Conservation (phyloP, 2,888 invertebrate species). For the Acheta domesticus region DNA sequence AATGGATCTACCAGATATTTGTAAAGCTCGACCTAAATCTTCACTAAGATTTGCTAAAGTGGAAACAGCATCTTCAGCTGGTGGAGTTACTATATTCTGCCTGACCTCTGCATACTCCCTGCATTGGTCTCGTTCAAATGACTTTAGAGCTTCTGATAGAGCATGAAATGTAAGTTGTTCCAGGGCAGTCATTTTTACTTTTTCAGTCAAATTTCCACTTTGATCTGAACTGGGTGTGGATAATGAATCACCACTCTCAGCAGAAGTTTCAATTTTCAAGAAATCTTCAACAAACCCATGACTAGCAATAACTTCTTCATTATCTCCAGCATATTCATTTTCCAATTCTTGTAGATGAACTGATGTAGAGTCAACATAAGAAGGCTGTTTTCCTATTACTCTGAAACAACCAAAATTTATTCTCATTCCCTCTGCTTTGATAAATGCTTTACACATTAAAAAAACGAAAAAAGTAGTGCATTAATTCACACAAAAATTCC, state of each 20-base stretch:
- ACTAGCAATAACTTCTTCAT: neutral
- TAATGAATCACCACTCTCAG: neutral
- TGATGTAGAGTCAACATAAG: too few species aligned
- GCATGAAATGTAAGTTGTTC: neutral
- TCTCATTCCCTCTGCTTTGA: too few species aligned
- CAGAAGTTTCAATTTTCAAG: neutral
- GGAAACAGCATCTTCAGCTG: too few species aligned
- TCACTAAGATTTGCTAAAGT: conserved; percentile 3
- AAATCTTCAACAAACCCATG: neutral
- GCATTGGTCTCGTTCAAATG: neutral
- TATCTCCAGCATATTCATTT: neutral
- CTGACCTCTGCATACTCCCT: neutral
- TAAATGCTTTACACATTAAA: too few species aligned
- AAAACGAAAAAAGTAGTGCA: too few species aligned
- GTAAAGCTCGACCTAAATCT: neutral
- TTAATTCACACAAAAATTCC: too few species aligned
- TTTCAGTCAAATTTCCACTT: neutral
- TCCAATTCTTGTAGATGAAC: too few species aligned
- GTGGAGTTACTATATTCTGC: too few species aligned
- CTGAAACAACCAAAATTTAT: too few species aligned
- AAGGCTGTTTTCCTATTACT: too few species aligned
- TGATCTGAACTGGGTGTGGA: neutral
- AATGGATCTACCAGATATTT: conserved; percentile 23
- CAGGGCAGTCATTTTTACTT: neutral
- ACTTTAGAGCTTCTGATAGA: conserved; percentile 1